Percentiles rank a stretch among this genome's conserved stretches.
These are phyloP conservation scores for Netelia virgata DNA, from an alignment of 2,888 invertebrate genomes.

Conservation along the genomic window DNA sequence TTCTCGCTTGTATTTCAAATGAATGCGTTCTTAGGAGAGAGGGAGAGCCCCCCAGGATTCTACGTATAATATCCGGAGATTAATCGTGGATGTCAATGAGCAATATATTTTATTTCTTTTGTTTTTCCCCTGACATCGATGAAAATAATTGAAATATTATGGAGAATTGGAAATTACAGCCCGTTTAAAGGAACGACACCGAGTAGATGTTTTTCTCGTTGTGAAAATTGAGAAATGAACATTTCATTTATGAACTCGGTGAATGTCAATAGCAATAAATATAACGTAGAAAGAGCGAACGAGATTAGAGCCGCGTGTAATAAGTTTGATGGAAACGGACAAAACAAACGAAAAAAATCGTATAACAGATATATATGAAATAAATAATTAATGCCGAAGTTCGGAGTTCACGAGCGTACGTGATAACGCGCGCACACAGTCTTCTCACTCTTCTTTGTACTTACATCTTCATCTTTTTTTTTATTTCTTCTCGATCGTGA, in stretches of 20 bases:
- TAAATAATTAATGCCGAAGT: conserved; percentile 52
- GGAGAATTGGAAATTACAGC: not conserved
- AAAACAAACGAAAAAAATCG: conserved; percentile 8
- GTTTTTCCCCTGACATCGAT: not conserved
- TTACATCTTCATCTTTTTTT: not conserved
- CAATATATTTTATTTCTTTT: conserved; percentile 18
- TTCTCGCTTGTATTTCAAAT: conserved; percentile 46
- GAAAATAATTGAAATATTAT: not conserved
- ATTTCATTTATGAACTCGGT: not conserved
- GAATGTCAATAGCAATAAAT: conserved; percentile 42
- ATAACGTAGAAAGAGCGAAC: conserved; percentile 40
- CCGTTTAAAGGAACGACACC: not conserved
- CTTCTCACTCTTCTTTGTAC: conserved; percentile 6
- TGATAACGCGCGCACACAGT: conserved; percentile 7
- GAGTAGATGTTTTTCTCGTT: not conserved
- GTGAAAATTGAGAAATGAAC: conserved; percentile 1
- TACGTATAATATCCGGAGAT: conserved; percentile 60
- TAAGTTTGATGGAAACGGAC: conserved; percentile 1
- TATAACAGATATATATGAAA: conserved; percentile 40
- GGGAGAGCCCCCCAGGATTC: conserved; percentile 48
- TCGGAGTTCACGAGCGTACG: conserved; percentile 19
- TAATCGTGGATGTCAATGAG: conserved; percentile 60
- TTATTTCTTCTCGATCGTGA: conserved; percentile 6
- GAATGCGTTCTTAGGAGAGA: conserved; percentile 55
- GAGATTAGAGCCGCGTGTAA: conserved; percentile 47